phyloP scores from a whole-genome alignment of 2,797 vertebrate species.

The Ataeniobius toweri region DNA sequence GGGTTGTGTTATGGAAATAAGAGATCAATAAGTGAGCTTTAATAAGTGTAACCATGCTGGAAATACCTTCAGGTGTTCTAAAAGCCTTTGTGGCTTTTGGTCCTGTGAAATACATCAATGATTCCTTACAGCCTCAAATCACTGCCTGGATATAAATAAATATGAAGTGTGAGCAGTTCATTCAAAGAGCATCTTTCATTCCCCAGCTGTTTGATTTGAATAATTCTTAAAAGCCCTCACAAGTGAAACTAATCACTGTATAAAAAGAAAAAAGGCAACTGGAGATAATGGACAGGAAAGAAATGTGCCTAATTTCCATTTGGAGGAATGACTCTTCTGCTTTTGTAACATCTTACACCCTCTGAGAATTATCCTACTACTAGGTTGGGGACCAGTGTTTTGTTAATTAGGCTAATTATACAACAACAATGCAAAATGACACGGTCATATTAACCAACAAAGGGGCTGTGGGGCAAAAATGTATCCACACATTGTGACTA shows the following conservation, averaged over 20 bases:
- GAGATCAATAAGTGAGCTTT: conserved; percentile 8
- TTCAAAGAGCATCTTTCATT: conserved; percentile 9
- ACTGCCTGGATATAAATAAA: not conserved
- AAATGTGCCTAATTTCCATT: not conserved
- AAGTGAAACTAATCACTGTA: conserved; percentile 23
- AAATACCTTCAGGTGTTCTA: conserved; percentile 5
- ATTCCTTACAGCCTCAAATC: not conserved
- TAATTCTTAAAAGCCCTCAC: not conserved
- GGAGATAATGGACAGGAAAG: not conserved
- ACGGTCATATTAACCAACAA: not conserved
- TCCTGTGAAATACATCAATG: conserved; percentile 10
- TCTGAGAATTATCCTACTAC: not conserved
- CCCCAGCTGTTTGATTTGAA: conserved; percentile 11
- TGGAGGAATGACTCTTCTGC: not conserved
- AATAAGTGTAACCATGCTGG: not conserved
- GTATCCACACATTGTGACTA: not conserved
- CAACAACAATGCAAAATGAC: not conserved
- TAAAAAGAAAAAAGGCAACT: conserved; percentile 8
- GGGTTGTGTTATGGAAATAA: conserved; percentile 5
- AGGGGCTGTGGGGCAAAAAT: not conserved
- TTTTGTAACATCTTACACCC: conserved; percentile 1
- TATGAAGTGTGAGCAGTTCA: conserved; percentile 7
- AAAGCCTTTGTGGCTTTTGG: not conserved
- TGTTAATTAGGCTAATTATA: not conserved
- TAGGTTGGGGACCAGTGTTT: not conserved